Conservation (phyloP, 1,140 invertebrate species). For the Tetranychus cinnabarinus region DNA sequence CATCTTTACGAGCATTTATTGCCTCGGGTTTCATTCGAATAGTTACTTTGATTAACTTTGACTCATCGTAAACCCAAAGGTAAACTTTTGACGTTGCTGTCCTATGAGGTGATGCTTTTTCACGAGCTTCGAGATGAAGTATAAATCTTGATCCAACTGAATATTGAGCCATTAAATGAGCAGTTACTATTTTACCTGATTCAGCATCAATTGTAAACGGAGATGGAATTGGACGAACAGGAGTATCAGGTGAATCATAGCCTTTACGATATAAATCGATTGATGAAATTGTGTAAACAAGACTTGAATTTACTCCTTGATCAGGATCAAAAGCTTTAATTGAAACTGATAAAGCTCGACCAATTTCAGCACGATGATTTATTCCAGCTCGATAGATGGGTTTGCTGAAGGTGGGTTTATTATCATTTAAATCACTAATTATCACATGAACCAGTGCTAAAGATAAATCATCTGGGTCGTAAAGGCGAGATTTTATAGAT, state of each 20-base stretch:
- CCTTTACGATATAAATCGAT: constrained; percentile 1
- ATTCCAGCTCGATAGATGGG: constrained; percentile 64
- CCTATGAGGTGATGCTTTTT: background rate
- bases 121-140: background rate
- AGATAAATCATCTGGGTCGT: constrained; percentile 20
- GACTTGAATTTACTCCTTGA: constrained; percentile 54
- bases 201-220: constrained; percentile 47
- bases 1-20: background rate
- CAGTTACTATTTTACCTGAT: constrained; percentile 59
- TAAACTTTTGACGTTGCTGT: background rate
- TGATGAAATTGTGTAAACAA: constrained; percentile 32
- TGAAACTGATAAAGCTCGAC: constrained; percentile 38
- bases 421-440: constrained; percentile 82
- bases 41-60: background rate
- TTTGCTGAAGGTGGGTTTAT: constrained; percentile 80
- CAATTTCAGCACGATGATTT: constrained; percentile 57
- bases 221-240: background rate
- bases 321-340: constrained; percentile 62
- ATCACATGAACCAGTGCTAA: constrained; percentile 57
- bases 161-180: constrained; percentile 2
- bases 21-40: background rate
- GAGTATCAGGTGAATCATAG: constrained; percentile 16
- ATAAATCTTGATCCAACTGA: constrained; percentile 1
- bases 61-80: background rate
- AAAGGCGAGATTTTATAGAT: background rate